Conservation (phyloP, 2,888 invertebrate genomes). For the Strigamia crassipes region DNA sequence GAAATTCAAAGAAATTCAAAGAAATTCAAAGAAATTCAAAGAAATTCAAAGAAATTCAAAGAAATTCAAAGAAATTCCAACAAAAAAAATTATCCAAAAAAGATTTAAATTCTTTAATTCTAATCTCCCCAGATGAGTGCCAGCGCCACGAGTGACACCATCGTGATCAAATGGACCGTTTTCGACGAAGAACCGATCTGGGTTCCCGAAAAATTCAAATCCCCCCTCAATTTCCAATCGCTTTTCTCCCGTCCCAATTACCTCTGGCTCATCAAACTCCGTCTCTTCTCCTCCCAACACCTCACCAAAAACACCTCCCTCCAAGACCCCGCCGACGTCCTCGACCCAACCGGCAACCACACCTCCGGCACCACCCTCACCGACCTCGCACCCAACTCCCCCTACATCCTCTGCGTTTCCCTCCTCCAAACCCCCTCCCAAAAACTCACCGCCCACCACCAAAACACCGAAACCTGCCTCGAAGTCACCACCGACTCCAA, state of each 20-base stretch:
- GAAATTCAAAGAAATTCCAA: no score
- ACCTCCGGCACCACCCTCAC: neutral
- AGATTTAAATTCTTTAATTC: no score
- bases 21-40: no score
- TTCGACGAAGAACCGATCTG: neutral
- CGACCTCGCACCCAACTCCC: neutral
- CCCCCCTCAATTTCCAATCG: neutral
- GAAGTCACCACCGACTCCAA: slow-evolving; percentile 47
- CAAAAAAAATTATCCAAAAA: no score
- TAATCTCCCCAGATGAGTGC: neutral
- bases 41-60: no score
- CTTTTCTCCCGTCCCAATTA: slow-evolving; percentile 12
- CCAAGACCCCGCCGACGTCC: neutral
- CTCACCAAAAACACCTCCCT: neutral
- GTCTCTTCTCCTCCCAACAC: neutral
- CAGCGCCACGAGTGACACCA: neutral
- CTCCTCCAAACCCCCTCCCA: neutral
- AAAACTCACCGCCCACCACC: neutral
- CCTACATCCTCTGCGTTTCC: neutral
- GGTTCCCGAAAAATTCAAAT: neutral
- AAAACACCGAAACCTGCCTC: neutral
- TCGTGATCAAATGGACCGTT: neutral
- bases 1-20: no score
- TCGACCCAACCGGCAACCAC: neutral
- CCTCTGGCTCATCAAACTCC: neutral